Base-by-base conservation (phyloP, 1,140 invertebrate genomes). In the Vanessa atalanta region DNA sequence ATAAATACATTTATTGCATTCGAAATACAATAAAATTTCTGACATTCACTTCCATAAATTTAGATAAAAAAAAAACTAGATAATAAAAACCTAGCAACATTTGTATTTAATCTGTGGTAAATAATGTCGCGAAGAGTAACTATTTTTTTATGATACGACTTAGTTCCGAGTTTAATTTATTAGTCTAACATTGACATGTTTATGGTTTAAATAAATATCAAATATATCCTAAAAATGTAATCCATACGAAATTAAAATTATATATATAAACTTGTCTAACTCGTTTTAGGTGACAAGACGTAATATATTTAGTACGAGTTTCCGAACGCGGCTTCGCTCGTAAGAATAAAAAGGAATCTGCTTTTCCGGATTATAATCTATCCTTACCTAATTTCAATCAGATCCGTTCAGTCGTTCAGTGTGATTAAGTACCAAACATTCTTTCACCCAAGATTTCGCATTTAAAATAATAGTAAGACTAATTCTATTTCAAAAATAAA, bases 131-230 rank as follows among this genome's bases (percentile, higher is more conserved):
- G 67, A 51, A 68, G 50, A 26, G 57, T 55, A 60, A 16, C 55
- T 20, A 47, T 60, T 69, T 60, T 37, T 16, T 31, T 69, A 55
- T 68, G 53, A 55, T 68, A 68, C 51, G 66, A 68, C 53, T 47
- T 60, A 55, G 48, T 60, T 47, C 47, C 67, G 60, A 60, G 67
- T 55, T 26, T 69, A 60, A 69, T 69, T 69, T 69, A 69, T 69
- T 60, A 53, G 66, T 55, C 31, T 55, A 66, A 66, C 53, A 55
- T 50, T 68, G 66, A 68, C 66, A 51, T 51, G 13, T 68, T 68
- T 68, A 68, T 68, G 66, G 55, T 68, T 57, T 50, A 48, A 50
- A 68, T 68, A 57, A 55, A 68, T 55, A 57, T 68, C 37, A 43
- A 43, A 50, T 68, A 55, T 55, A 43, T 20, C 37, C 8, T 15